phyloP scores from a whole-genome alignment of 1,140 invertebrate genomes.

The Brachystomella parvula region DNA sequence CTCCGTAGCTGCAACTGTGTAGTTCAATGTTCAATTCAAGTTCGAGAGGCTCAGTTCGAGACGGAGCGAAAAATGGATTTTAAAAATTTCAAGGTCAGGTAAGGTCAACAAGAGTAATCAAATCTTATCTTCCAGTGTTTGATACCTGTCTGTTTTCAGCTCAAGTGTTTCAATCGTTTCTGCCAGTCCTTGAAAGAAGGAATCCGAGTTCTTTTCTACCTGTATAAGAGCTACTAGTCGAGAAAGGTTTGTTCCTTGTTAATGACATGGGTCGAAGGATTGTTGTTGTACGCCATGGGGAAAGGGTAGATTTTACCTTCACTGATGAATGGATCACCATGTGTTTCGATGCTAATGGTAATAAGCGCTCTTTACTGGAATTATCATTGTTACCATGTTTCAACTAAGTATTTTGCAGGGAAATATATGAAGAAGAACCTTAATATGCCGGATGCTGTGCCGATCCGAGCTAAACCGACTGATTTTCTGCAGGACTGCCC shows the following conservation, averaged over 20 bases:
- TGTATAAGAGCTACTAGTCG: not conserved
- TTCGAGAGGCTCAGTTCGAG: too few species aligned
- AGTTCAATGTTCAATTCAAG: not conserved
- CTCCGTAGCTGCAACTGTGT: not conserved
- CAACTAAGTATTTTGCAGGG: slow-evolving; percentile 39
- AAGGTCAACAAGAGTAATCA: not conserved
- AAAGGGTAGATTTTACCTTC: slow-evolving; percentile 85
- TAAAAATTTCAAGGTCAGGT: not conserved
- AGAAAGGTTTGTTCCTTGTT: not conserved
- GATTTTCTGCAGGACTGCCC: slow-evolving; percentile 75
- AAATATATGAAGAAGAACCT: slow-evolving; percentile 70
- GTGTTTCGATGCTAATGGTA: slow-evolving; percentile 72
- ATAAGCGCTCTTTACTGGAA: slow-evolving; percentile 20
- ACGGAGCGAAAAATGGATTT: too few species aligned
- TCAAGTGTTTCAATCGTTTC: not conserved
- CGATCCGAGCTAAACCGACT: slow-evolving; percentile 47
- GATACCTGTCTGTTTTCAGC: not conserved
- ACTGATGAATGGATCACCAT: slow-evolving; percentile 71
- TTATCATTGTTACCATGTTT: not conserved
- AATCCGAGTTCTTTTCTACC: not conserved
- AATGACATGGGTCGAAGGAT: slow-evolving; percentile 13
- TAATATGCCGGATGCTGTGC: slow-evolving; percentile 74
- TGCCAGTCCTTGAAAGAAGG: not conserved
- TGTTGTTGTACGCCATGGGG: slow-evolving; percentile 72
- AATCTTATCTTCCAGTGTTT: not conserved